phyloP scores from a whole-genome alignment of 2,113 vertebrate species.

The Edolisoma coerulescens region DNA sequence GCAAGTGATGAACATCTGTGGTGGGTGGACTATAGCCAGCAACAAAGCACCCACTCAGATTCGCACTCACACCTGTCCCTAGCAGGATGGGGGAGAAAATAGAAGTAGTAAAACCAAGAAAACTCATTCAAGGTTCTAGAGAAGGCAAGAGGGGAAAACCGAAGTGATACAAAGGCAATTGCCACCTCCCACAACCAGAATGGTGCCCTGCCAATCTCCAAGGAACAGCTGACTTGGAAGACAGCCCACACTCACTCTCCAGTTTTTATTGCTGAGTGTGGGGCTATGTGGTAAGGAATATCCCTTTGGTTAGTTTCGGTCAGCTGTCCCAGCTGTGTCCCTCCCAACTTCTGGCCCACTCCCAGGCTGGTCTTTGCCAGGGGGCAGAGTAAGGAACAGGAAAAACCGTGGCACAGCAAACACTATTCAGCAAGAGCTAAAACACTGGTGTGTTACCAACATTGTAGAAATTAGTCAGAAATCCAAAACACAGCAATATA shows the following conservation, averaged over 20 bases:
- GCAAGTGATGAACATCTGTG: not conserved
- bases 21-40: not conserved
- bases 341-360: not conserved
- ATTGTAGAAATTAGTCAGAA: not conserved
- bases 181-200: fast-evolving
- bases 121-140: not conserved
- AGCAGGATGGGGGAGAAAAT: not conserved
- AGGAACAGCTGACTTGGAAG: not conserved
- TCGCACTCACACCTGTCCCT: not conserved
- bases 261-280: not conserved
- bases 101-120: not conserved
- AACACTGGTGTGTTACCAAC: not conserved
- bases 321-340: not conserved
- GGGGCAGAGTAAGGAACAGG: not conserved
- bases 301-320: not conserved
- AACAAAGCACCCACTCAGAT: not conserved
- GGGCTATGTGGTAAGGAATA: fast-evolving
- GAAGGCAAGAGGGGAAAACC: not conserved
- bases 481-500: not conserved
- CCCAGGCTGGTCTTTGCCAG: not conserved
- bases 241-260: fast-evolving
- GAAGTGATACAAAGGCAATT: not conserved
- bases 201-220: not conserved
- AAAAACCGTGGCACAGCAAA: not conserved
- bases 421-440: not conserved